Base-by-base conservation (phyloP, 1,140 invertebrate genomes). In the Drosophila malerkotliana region DNA sequence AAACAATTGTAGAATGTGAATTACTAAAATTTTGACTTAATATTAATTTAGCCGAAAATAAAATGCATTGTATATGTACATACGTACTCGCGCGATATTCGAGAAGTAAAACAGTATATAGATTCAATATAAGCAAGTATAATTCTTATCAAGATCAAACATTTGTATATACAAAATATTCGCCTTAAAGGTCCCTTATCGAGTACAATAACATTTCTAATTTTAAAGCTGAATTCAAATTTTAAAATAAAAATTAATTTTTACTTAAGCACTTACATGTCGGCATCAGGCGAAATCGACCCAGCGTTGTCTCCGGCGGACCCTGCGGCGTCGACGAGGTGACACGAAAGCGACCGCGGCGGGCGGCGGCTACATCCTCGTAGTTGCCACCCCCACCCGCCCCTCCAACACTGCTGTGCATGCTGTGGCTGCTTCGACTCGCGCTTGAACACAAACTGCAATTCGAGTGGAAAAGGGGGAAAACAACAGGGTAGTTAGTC, bases 221-320 rank as follows among this genome's bases (percentile, higher is more conserved):
- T 28, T 28, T 28, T 28, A 1, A 28, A 6, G 26, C 1, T 28
- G 4, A 28, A 28, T 28, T 28, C 6, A 28, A 5, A 28, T 28
- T 28, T 28, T 28, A 28, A 28, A 21, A 21, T 3, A 3, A 21
- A 21, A 21, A 1, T 28, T 28, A 28, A 28, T 28, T 1, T 28
- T 28, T 28, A 28, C 5, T 5, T 1, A 28, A 28, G 26, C 21
- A 79, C 91, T 91, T 84, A 92, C 91, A 87, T 60, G 91, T 84
- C 47, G 91, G 91, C 75, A 90, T 91, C n/a, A 92, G 79, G 41
- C 91, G 91, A 85, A 92, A 92, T 37, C 91, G 79, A 41, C 91
- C 91, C 18, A 91, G 62, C 24, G 90, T 91, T 54, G 88, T 90
- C 61, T 92, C 91, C 26, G 90, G 90, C 51, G 90, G 89, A 12